phyloP scores from a whole-genome alignment of 92 coral and sea anemone species.

The Zoanthus sociatus region DNA sequence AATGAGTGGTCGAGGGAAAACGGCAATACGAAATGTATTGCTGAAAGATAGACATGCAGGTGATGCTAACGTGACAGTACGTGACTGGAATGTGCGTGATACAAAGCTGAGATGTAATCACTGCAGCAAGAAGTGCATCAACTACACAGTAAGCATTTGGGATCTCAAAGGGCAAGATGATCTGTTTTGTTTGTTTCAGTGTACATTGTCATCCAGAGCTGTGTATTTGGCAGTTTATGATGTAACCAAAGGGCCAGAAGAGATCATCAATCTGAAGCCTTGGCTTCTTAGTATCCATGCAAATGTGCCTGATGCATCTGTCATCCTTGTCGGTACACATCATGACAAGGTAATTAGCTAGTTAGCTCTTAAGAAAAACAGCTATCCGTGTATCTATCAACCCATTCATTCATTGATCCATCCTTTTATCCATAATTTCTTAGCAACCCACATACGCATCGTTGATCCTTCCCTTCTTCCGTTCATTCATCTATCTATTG shows the following conservation, averaged over 20 bases:
- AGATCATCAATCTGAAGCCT: constrained; percentile 81
- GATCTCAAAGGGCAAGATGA: constrained; percentile 83
- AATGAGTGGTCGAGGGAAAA: constrained; percentile 89
- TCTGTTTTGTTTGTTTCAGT: constrained; percentile 77
- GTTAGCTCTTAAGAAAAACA: constrained; percentile 15
- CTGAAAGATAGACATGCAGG: constrained; percentile 63
- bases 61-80: constrained; percentile 68
- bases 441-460: neutral
- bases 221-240: constrained; percentile 90
- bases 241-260: constrained; percentile 84
- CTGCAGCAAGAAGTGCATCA: constrained; percentile 83
- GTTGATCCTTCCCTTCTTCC: neutral
- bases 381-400: constrained; percentile 36
- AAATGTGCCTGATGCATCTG: constrained; percentile 85
- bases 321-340: constrained; percentile 96
- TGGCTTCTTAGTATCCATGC: constrained; percentile 92
- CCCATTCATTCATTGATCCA: neutral
- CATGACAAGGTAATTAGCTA: constrained; percentile 74
- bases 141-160: constrained; percentile 87
- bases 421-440: neutral
- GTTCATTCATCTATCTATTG: too few species aligned
- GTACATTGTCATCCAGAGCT: constrained; percentile 84
- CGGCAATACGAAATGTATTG: constrained; percentile 80
- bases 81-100: constrained; percentile 89
- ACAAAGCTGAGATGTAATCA: constrained; percentile 80